phyloP scores from a whole-genome alignment of 2,888 invertebrate species.

The Drosophila cracens region DNA sequence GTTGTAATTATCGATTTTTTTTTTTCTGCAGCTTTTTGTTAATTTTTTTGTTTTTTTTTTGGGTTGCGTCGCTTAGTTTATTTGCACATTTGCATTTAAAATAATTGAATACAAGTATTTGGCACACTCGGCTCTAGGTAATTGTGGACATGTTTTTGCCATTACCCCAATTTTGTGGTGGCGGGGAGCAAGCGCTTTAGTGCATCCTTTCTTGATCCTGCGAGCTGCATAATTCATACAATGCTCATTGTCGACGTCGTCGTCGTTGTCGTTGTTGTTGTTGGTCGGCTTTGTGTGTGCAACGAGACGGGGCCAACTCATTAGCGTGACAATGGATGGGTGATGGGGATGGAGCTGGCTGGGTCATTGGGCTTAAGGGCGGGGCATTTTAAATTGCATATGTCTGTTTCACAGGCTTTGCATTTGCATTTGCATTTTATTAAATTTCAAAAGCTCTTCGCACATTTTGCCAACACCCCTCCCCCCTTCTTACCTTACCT shows the following conservation, averaged over 20 bases:
- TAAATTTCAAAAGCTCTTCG: conserved; percentile 75
- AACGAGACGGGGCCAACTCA: conserved; percentile 58
- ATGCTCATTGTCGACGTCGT: conserved; percentile 48
- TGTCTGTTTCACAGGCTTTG: conserved; percentile 66
- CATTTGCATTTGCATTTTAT: conserved; percentile 80
- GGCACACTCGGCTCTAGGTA: conserved; percentile 15
- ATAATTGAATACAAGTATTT: conserved; percentile 60
- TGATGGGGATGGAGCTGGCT: neutral
- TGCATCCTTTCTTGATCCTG: conserved; percentile 59
- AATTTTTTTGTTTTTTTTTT: neutral
- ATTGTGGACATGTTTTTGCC: conserved; percentile 35
- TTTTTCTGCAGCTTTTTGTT: conserved; percentile 8
- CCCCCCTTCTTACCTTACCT: conserved; percentile 11
- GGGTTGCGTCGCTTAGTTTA: conserved; percentile 37
- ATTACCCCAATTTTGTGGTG: conserved; percentile 67
- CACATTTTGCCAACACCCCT: conserved; percentile 36
- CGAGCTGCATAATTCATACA: conserved; percentile 66
- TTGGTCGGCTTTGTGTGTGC: conserved; percentile 32
- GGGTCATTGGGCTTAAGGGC: conserved; percentile 15
- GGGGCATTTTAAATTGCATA: conserved; percentile 45
- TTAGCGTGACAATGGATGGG: conserved; percentile 57
- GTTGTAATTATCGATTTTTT: conserved; percentile 66
- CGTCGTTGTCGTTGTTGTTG: conserved; percentile 35
- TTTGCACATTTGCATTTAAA: conserved; percentile 66
- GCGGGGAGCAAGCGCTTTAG: conserved; percentile 50